phyloP scores from a whole-genome alignment of 2,888 invertebrate species.

The Patella ulyssiponensis region DNA sequence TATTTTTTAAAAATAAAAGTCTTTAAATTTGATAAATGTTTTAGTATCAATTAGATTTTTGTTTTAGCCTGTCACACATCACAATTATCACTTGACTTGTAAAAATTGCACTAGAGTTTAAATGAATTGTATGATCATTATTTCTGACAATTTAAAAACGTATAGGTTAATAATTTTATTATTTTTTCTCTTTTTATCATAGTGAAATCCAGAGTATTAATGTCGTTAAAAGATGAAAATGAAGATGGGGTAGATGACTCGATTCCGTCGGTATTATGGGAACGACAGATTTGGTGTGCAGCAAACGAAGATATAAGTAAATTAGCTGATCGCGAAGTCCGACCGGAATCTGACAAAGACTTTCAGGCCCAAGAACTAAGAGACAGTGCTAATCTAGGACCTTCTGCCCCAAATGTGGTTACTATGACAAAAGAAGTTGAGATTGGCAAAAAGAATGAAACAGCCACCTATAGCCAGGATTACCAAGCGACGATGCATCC shows the following conservation, averaged over 20 bases:
- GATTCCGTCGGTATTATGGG: slow-evolving; percentile 37
- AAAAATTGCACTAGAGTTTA: too few species aligned
- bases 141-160: too few species aligned
- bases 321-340: neutral
- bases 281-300: slow-evolving; percentile 33
- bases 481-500: slow-evolving; percentile 49
- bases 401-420: slow-evolving; percentile 8
- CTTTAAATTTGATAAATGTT: too few species aligned
- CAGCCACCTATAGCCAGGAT: slow-evolving; percentile 14
- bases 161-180: neutral
- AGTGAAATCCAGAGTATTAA: slow-evolving; percentile 66
- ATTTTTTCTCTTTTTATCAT: slow-evolving; percentile 33
- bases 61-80: too few species aligned
- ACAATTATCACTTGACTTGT: too few species aligned
- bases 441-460: slow-evolving; percentile 9
- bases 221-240: slow-evolving; percentile 59
- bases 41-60: too few species aligned
- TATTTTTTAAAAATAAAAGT: too few species aligned
- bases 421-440: slow-evolving; percentile 23
- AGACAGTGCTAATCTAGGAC: neutral
- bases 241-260: slow-evolving; percentile 47
- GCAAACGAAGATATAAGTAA: slow-evolving; percentile 11
- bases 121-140: too few species aligned
- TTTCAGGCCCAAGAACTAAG: neutral
- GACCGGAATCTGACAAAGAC: neutral